phyloP scores from a whole-genome alignment of 2,113 vertebrate species.

The Xiphorhynchus elegans region DNA sequence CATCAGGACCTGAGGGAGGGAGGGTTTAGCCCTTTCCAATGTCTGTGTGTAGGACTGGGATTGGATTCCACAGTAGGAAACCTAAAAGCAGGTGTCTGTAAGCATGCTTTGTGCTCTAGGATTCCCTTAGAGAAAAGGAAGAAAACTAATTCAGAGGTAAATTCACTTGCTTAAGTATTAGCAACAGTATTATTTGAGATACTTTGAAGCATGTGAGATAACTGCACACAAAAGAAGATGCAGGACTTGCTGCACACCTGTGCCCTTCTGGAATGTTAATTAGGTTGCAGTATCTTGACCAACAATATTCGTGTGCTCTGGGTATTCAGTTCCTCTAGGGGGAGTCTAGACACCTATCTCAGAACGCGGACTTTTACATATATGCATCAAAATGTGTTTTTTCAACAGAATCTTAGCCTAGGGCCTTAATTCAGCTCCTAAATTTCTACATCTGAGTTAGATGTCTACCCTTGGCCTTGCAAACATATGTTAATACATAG shows the following conservation, averaged over 20 bases:
- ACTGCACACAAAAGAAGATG: background rate
- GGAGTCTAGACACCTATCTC: background rate
- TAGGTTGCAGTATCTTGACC: background rate
- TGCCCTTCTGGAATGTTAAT: background rate
- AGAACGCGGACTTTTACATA: fast-evolving
- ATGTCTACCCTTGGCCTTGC: background rate
- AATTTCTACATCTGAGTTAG: background rate
- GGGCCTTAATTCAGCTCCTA: background rate
- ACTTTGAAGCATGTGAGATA: background rate
- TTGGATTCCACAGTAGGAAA: background rate
- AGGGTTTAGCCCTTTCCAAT: background rate
- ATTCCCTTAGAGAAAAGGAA: background rate
- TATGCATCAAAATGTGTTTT: background rate
- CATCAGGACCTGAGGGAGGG: background rate
- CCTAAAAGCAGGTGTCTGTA: background rate
- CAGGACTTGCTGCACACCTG: background rate
- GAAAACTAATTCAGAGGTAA: background rate
- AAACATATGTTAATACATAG: background rate
- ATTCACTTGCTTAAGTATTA: background rate
- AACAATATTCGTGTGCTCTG: background rate
- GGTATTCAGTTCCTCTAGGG: background rate
- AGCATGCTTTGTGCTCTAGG: background rate
- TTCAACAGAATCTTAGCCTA: background rate
- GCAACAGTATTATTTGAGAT: background rate
- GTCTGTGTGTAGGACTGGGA: background rate